Base-by-base conservation (phyloP, 1,140 invertebrate species). In the Lamellibrachia luymesi region DNA sequence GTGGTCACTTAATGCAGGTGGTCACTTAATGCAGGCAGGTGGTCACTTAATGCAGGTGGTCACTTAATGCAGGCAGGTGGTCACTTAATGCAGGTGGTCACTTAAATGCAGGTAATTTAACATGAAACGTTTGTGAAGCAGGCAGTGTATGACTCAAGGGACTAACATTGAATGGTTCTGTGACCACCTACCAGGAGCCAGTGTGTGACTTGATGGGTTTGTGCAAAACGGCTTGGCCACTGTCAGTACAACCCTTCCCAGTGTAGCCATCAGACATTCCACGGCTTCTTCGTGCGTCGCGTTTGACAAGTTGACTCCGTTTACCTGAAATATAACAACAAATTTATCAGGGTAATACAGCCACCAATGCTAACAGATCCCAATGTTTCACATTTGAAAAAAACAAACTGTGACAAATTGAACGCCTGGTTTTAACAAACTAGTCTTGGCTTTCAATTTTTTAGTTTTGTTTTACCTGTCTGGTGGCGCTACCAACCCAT, bases 271-370 rank as follows among this genome's bases (percentile, higher is more conserved):
- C 93, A 99, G 96, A n/a, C 98, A 98, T 52, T 98, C 98, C 80
- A 99, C 99, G 38, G 99, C 99, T 94, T 99, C 98, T 96, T 99
- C 99, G 95, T 99, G 99, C 89, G 98, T 98, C 91, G 99, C 99
- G 97, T 99, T 99, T 95, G 99, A 98, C 95, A 99, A 96, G 96
- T 98, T 98, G 95, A 97, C 97, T 95, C 99, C 98, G 94, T 98
- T 98, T 95, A 98, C 97, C 98, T 98, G 96, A 51, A 96, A 93
- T 91, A n/a, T n/a, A n/a, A n/a, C n/a, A 92, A 13, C 51, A 56
- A 56, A 5, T 5, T 56, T 56, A 56, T 13, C 52, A 56, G 5
- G 52, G 17, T 22, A 80, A 80, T 22, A 80, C 13, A 80, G 25
- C 64, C 4, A 80, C 64, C 64, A 80, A 80, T 8, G 17, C 13